These are phyloP conservation scores for Mormyrus iriodes DNA, from an alignment of 2,113 vertebrate species.

Conservation along the genomic window DNA sequence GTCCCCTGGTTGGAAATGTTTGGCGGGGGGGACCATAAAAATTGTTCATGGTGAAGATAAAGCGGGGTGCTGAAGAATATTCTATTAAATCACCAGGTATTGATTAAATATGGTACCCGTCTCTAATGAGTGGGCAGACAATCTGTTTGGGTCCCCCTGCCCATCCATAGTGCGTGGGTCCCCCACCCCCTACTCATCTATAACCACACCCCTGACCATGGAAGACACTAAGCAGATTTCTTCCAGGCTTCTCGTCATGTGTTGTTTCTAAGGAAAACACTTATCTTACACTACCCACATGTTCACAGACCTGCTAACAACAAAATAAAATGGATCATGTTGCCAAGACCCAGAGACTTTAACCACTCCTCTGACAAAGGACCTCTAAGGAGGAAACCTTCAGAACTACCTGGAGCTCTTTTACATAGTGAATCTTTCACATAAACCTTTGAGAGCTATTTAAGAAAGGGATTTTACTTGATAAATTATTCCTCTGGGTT, in stretches of 20 bases:
- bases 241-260: not conserved
- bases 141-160: not conserved
- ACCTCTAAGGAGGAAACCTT: not conserved
- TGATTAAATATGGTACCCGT: not conserved
- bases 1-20: too few species aligned
- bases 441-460: not conserved
- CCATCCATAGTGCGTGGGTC: not conserved
- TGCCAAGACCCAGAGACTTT: not conserved
- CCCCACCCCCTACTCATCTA: not conserved
- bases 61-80: too few species aligned
- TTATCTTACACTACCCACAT: not conserved
- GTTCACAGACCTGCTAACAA: not conserved
- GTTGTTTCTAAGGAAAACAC: slow-evolving; percentile 6
- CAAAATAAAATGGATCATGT: not conserved
- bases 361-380: not conserved
- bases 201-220: not conserved
- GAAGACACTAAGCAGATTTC: not conserved
- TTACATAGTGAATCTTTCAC: not conserved
- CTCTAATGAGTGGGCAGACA: not conserved
- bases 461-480: not conserved
- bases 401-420: not conserved
- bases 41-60: too few species aligned
- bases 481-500: not conserved
- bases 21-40: too few species aligned
- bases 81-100: not conserved